A percentile compares a stretch with the other conserved stretches of the same genome.
These are phyloP conservation scores for Paramuricea clavata DNA, from an alignment of 92 coral and sea anemone genomes.

Conservation along the genomic window DNA sequence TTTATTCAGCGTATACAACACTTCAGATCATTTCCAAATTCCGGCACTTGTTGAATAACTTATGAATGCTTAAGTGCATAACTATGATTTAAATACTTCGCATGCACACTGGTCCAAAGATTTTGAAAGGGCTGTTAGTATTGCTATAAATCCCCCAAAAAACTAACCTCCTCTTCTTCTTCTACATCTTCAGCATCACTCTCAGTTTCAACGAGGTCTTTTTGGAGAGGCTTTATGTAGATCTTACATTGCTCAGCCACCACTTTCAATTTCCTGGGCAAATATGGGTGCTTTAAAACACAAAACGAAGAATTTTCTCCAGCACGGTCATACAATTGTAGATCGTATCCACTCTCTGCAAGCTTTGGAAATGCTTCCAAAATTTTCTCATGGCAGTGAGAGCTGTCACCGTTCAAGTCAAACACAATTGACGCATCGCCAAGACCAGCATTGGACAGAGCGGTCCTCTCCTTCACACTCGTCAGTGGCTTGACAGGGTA, in stretches of 20 bases:
- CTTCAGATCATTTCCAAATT: too few relatives aligned
- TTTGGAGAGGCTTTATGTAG: slow-evolving; percentile 31
- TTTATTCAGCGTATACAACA: too few relatives aligned
- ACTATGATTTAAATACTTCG: too few relatives aligned
- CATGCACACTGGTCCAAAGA: too few relatives aligned
- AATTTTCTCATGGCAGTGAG: slow-evolving; percentile 33
- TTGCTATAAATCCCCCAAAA: too few relatives aligned
- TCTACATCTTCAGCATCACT: slow-evolving; percentile 32
- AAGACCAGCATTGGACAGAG: slow-evolving; percentile 31
- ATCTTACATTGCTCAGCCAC: slow-evolving; percentile 35
- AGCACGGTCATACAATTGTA: slow-evolving; percentile 25
- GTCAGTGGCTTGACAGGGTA: slow-evolving; percentile 12
- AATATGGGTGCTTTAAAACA: slow-evolving; percentile 27
- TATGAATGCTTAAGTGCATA: too few relatives aligned
- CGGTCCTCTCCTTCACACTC: slow-evolving; percentile 30
- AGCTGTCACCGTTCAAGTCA: slow-evolving; percentile 19
- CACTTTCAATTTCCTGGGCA: slow-evolving; percentile 31
- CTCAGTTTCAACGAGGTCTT: too few relatives aligned
- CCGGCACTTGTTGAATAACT: too few relatives aligned
- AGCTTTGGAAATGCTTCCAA: slow-evolving; percentile 33
- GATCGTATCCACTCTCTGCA: slow-evolving; percentile 12
- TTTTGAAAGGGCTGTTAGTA: too few relatives aligned
- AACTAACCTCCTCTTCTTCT: slow-evolving; percentile 39
- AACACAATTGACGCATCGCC: slow-evolving; percentile 22
- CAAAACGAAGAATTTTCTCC: slow-evolving; percentile 25